Evolutionary conservation across 2,797 vertebrate genomes (phyloP).

Genomic region (Takifugu rubripes): DNA sequence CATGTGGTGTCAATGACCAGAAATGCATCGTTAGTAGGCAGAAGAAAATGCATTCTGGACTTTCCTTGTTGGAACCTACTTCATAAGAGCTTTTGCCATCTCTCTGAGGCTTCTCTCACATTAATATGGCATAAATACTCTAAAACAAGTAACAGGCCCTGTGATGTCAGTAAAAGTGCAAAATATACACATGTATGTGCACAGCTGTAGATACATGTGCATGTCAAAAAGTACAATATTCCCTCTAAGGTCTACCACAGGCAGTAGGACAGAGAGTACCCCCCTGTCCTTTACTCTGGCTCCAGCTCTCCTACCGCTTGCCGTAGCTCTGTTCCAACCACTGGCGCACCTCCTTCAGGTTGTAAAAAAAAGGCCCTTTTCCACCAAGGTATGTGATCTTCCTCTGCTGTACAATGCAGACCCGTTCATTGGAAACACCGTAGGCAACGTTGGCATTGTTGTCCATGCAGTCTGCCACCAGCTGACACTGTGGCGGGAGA

Average conservation of each 20-base stretch:
- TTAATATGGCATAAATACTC: background rate
- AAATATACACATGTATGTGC: background rate
- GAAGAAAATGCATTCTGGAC: no score
- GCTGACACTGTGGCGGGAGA: constrained; percentile 88
- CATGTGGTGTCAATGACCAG: no score
- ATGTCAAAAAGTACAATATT: background rate
- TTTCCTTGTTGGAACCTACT: constrained; percentile 17
- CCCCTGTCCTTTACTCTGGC: constrained; percentile 57
- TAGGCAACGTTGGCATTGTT: constrained; percentile 95
- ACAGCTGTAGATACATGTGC: background rate
- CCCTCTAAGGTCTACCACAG: background rate
- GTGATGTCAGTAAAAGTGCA: background rate
- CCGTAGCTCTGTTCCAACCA: constrained; percentile 91
- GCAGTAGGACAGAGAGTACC: background rate
- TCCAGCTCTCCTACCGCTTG: constrained; percentile 74
- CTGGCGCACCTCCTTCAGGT: constrained; percentile 84
- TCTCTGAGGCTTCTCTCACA: no score
- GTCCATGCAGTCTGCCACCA: constrained; percentile 97
- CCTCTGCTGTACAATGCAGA: constrained; percentile 92
- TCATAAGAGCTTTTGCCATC: constrained; percentile 2
- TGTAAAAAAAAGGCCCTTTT: constrained; percentile 95
- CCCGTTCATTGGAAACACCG: constrained; percentile 90
- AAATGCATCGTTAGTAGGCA: no score
- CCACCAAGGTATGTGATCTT: constrained; percentile 94
- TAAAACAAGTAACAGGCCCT: background rate